Conservation (phyloP, 2,888 invertebrate genomes). For the Macrophya annulata region DNA sequence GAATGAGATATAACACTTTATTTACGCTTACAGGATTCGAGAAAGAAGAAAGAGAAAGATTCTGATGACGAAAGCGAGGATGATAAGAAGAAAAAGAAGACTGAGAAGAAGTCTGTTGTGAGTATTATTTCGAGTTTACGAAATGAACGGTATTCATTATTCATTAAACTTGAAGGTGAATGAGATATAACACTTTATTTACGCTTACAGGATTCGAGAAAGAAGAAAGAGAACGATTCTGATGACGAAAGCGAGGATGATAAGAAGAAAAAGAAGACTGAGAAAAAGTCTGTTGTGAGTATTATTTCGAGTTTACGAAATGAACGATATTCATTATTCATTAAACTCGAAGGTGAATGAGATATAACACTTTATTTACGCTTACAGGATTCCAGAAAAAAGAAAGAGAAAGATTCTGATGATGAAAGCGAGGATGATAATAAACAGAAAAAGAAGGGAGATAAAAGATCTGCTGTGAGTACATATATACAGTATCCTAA, state of each 20-base stretch:
- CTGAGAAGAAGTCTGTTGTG: conserved; percentile 67
- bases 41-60: conserved; percentile 66
- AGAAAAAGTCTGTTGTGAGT: conserved; percentile 66
- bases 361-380: conserved; percentile 47
- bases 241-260: conserved; percentile 39
- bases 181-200: conserved; percentile 38
- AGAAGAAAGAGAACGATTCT: conserved; percentile 58
- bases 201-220: conserved; percentile 62
- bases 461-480: conserved; percentile 66
- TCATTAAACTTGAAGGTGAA: background rate
- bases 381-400: conserved; percentile 63
- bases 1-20: conserved; percentile 6
- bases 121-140: conserved; percentile 37
- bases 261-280: conserved; percentile 61
- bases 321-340: conserved; percentile 1
- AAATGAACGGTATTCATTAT: background rate
- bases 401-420: conserved; percentile 69
- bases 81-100: conserved; percentile 66
- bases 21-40: conserved; percentile 62
- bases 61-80: conserved; percentile 67
- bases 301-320: conserved; percentile 2
- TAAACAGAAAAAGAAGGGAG: too few species aligned
- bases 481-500: background rate
- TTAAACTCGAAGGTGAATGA: background rate
- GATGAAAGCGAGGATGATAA: conserved; percentile 67